These are phyloP conservation scores for Coecobrya sp. DNA, from an alignment of 2,888 invertebrate genomes.

Conservation along the genomic window DNA sequence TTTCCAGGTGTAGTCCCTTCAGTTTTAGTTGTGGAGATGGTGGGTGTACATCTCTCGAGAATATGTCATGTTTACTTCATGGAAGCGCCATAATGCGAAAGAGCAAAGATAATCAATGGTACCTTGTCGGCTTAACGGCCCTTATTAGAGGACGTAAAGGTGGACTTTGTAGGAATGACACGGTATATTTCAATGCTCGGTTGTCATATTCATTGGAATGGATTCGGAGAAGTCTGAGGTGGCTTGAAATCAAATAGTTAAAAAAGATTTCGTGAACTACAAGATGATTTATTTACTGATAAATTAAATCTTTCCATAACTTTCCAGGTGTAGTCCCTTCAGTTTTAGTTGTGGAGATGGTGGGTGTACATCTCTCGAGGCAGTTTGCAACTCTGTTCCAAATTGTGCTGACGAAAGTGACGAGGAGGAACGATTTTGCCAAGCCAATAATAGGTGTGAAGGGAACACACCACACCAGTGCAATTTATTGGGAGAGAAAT, in stretches of 20 bases:
- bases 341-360: conserved; percentile 82
- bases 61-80: conserved; percentile 80
- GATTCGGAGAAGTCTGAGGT: conserved; percentile 82
- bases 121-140: conserved; percentile 77
- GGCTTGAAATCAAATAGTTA: no score
- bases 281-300: no score
- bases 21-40: conserved; percentile 82
- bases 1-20: conserved; percentile 79
- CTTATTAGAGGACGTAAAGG: conserved; percentile 80
- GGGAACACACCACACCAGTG: conserved; percentile 79
- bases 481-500: conserved; percentile 77
- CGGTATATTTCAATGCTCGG: conserved; percentile 82
- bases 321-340: conserved; percentile 79
- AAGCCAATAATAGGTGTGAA: conserved; percentile 69
- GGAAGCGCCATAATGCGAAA: conserved; percentile 78
- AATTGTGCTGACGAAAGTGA: conserved; percentile 80
- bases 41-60: conserved; percentile 80
- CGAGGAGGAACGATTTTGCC: conserved; percentile 70
- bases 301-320: not conserved
- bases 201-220: conserved; percentile 80
- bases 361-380: conserved; percentile 79
- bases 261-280: no score
- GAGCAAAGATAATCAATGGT: conserved; percentile 75
- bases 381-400: conserved; percentile 78
- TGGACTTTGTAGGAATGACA: conserved; percentile 80